phyloP scores from a whole-genome alignment of 2,888 invertebrate species.

The Cephus sareptanus region DNA sequence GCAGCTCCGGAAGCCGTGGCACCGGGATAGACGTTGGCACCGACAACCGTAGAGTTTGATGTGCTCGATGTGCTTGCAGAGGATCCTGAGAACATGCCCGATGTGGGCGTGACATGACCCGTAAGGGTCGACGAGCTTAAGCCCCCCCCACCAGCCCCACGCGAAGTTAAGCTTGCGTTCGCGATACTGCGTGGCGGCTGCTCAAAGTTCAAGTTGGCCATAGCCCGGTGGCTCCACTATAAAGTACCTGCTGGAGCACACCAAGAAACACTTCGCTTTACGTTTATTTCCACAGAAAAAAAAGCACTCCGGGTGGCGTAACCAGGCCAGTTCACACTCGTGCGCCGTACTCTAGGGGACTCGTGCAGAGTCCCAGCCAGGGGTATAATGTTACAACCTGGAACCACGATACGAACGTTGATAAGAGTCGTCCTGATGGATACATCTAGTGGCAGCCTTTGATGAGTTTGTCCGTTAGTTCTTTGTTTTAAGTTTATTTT shows the following conservation, averaged over 20 bases:
- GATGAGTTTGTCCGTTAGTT: not conserved
- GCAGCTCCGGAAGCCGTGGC: slow-evolving; percentile 62
- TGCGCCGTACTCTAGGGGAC: not conserved
- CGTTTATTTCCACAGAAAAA: slow-evolving; percentile 10
- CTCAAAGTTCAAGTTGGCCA: slow-evolving; percentile 94
- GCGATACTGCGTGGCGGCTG: slow-evolving; percentile 90
- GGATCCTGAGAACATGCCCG: slow-evolving; percentile 72
- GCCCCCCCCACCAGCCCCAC: slow-evolving; percentile 74
- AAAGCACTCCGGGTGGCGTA: not conserved
- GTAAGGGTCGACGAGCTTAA: slow-evolving; percentile 72
- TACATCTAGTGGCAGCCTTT: not conserved
- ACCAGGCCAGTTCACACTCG: not conserved
- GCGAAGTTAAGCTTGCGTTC: slow-evolving; percentile 78
- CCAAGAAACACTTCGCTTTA: slow-evolving; percentile 34
- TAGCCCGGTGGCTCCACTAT: slow-evolving; percentile 73
- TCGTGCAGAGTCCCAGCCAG: not conserved
- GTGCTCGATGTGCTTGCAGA: slow-evolving; percentile 61
- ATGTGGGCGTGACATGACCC: slow-evolving; percentile 81
- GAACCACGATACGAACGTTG: not conserved
- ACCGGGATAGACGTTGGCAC: slow-evolving; percentile 61
- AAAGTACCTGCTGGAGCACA: slow-evolving; percentile 47
- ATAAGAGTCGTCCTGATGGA: not conserved
- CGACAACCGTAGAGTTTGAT: slow-evolving; percentile 59
- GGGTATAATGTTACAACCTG: not conserved
- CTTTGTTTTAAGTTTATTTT: not conserved